Percentiles rank a stretch among this genome's conserved stretches.
Evolutionary conservation across 2,888 invertebrate genomes (phyloP).

Genomic region (Ecliptopera silaceata): DNA sequence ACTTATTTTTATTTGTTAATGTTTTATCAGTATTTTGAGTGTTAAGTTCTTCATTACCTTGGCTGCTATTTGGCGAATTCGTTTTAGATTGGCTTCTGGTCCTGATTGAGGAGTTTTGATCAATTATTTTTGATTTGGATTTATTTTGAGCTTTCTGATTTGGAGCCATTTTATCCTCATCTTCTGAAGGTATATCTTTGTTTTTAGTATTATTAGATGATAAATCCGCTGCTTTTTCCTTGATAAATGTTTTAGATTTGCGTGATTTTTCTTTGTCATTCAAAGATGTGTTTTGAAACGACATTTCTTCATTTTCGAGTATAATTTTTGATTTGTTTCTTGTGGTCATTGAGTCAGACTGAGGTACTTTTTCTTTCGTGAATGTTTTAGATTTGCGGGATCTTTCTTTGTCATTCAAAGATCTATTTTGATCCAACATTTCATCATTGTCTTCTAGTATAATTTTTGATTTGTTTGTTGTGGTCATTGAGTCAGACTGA

Average conservation of each 20-base stretch:
- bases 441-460: not conserved
- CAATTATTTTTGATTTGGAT: conserved; percentile 10
- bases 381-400: conserved; percentile 23
- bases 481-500: not conserved
- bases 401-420: not conserved
- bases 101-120: conserved; percentile 19
- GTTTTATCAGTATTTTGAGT: conserved; percentile 1
- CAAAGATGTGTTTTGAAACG: not conserved
- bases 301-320: not conserved
- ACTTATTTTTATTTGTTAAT: conserved; percentile 8
- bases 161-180: conserved; percentile 1
- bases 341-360: not conserved
- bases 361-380: conserved; percentile 12
- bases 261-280: conserved; percentile 9
- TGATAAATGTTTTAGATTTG: conserved; percentile 22
- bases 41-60: not conserved
- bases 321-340: conserved; percentile 7
- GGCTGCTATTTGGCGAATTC: conserved; percentile 6
- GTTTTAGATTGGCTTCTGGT: conserved; percentile 17
- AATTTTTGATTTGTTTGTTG: conserved; percentile 7
- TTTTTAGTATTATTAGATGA: conserved; percentile 3
- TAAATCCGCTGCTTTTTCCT: conserved; percentile 8
- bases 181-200: not conserved
- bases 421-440: not conserved
- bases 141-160: conserved; percentile 10